These are phyloP conservation scores for Tapirus terrestris DNA, from an alignment of 2,113 vertebrate species.

Conservation along the genomic window DNA sequence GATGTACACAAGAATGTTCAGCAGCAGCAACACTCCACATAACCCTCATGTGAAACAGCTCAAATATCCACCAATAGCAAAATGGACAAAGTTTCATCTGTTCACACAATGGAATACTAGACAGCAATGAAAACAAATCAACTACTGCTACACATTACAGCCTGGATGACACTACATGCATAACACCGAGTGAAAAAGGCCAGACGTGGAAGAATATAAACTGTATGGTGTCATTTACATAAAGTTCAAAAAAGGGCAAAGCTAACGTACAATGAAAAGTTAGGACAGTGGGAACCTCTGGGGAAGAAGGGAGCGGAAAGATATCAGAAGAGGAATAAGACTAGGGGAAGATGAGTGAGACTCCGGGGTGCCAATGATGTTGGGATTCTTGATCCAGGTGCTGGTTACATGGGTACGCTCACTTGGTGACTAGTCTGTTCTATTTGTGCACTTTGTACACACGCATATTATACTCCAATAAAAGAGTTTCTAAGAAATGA, in stretches of 20 bases:
- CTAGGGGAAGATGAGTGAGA: too few species aligned
- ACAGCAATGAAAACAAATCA: background rate
- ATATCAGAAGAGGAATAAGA: background rate
- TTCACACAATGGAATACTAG: background rate
- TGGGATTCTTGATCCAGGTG: too few species aligned
- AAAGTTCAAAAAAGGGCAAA: background rate
- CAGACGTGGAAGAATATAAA: background rate
- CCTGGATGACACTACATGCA: background rate
- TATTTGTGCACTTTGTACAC: background rate
- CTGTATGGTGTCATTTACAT: background rate
- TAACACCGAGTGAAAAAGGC: background rate
- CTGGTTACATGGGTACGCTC: too few species aligned
- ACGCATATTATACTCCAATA: background rate
- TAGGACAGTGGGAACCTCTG: background rate
- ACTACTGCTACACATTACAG: rapidly evolving
- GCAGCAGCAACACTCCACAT: background rate
- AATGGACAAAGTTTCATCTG: background rate
- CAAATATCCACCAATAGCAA: background rate
- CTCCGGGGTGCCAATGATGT: background rate
- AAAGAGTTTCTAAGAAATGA: background rate
- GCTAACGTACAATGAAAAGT: background rate
- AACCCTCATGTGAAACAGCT: background rate
- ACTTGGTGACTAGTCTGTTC: background rate
- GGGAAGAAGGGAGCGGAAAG: background rate
- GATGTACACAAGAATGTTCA: background rate